Evolutionary conservation across 2,888 invertebrate genomes (phyloP).

Genomic region (Heliconius ethilla): DNA sequence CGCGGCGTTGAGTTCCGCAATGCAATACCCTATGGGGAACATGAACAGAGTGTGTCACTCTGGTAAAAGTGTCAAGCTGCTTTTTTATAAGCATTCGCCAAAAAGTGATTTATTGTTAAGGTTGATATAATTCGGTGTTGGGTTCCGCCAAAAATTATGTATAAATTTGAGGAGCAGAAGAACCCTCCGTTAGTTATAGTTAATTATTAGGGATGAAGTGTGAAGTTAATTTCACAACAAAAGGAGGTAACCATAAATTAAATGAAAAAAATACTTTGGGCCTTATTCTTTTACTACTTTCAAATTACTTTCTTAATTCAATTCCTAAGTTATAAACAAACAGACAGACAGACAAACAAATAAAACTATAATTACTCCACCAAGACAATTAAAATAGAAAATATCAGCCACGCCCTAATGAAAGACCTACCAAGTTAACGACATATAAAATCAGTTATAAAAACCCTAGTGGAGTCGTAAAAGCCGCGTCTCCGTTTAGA

Average conservation of each 20-base stretch:
- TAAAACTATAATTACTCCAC: neutral
- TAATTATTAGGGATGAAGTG: too few relatives aligned
- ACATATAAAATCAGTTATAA: constrained; percentile 80
- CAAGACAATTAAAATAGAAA: neutral
- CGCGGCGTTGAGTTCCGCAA: neutral
- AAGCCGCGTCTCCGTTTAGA: constrained; percentile 67
- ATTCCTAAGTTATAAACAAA: neutral
- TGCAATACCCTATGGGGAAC: too few relatives aligned
- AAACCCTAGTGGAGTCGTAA: constrained; percentile 73
- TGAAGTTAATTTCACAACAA: too few relatives aligned
- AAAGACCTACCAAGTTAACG: constrained; percentile 65
- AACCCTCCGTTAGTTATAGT: too few relatives aligned
- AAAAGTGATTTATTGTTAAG: neutral
- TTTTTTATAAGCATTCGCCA: too few relatives aligned
- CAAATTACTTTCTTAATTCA: too few relatives aligned
- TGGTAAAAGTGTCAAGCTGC: too few relatives aligned
- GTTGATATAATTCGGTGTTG: neutral
- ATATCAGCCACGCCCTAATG: neutral
- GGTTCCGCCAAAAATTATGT: neutral
- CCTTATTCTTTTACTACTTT: too few relatives aligned
- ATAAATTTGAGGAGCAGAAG: too few relatives aligned
- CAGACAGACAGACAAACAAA: neutral
- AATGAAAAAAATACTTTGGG: too few relatives aligned
- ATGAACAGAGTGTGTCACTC: too few relatives aligned
- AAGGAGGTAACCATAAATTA: too few relatives aligned